Base-by-base conservation (phyloP, 2,113 vertebrate species). In the Carassius carassius region DNA sequence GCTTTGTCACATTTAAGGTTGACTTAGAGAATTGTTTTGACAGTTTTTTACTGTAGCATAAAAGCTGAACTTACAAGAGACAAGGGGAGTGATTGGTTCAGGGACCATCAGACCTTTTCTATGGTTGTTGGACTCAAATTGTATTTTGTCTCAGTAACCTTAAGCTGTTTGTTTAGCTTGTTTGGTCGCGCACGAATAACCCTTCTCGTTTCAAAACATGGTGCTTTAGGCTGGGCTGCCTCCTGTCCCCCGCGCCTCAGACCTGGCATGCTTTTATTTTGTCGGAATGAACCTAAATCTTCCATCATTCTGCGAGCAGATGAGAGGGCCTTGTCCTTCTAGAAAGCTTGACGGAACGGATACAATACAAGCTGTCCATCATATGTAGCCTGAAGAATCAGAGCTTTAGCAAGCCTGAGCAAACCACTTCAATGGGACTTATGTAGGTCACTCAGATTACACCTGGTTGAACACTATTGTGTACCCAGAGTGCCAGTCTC, bases 261-360 rank as follows among this genome's bases (percentile, higher is more conserved):
- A 25, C 54, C 16, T 78, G 70, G 82, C 78, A 76, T 19, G 58
- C 81, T 60, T 84, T 88, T 82, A 86, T 84, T 86, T 72, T 84
- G 62, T 73, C 81, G 44, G 81, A 86, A 44, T 86, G 70, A 84
- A 32, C 25, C 69, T 16, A 76, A 54, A n/a, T 14, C 78, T 56
- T 29, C 47, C 25, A 63, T 81, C 81, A 44, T 44, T 37, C 23
- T 86, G 44, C 11, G 74, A 23, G 19, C 69, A 23, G 60, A 56
- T 21, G 58, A 69, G 44, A 35, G 73, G 19, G 74, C 32, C 8
- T 7, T 19, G 37, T 44, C 51, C 51, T 51, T 76, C 21, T 67
- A 37, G 41, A 84, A 77, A n/a, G 77, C 41, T 85, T 70, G 4
- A 14, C 41, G 17, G 51, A 81, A n/a, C 70, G 72, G 60, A 49